These are phyloP conservation scores for Thoracochromis brauschi DNA, from an alignment of 2,113 vertebrate genomes.

Conservation along the genomic window DNA sequence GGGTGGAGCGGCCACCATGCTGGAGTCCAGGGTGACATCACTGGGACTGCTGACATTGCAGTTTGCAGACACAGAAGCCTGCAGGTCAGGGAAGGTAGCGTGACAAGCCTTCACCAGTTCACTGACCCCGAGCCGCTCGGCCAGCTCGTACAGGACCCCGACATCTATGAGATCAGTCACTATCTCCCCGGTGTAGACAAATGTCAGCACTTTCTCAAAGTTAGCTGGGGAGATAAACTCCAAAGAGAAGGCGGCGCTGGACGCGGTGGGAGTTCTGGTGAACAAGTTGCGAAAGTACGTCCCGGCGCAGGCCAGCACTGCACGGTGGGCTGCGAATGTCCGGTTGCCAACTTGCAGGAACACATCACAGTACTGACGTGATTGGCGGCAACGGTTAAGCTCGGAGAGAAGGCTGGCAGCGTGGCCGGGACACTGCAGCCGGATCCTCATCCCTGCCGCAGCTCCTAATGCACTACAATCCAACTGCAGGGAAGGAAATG, in stretches of 20 bases:
- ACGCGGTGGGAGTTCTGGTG: slow-evolving; percentile 52
- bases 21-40: slow-evolving; percentile 21
- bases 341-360: slow-evolving; percentile 86
- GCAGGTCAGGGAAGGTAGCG: slow-evolving; percentile 89
- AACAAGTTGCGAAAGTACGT: slow-evolving; percentile 91
- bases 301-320: slow-evolving; percentile 83
- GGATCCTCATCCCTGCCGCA: slow-evolving; percentile 90
- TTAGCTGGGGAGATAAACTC: slow-evolving; percentile 90
- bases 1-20: slow-evolving; percentile 30
- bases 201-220: slow-evolving; percentile 93
- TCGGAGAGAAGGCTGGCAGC: slow-evolving; percentile 87
- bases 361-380: slow-evolving; percentile 88
- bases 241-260: slow-evolving; percentile 78
- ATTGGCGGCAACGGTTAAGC: slow-evolving; percentile 88
- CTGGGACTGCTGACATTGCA: not conserved
- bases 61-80: slow-evolving; percentile 69
- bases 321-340: slow-evolving; percentile 88
- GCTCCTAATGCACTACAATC: not conserved
- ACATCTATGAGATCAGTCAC: slow-evolving; percentile 91
- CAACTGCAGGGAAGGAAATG: not conserved
- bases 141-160: slow-evolving; percentile 90
- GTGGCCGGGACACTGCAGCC: slow-evolving; percentile 87
- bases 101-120: slow-evolving; percentile 88
- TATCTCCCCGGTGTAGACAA: slow-evolving; percentile 92
- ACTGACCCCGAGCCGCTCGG: slow-evolving; percentile 83